These are phyloP conservation scores for Drosophila arawakana DNA, from an alignment of 1,140 invertebrate genomes.

Conservation along the genomic window DNA sequence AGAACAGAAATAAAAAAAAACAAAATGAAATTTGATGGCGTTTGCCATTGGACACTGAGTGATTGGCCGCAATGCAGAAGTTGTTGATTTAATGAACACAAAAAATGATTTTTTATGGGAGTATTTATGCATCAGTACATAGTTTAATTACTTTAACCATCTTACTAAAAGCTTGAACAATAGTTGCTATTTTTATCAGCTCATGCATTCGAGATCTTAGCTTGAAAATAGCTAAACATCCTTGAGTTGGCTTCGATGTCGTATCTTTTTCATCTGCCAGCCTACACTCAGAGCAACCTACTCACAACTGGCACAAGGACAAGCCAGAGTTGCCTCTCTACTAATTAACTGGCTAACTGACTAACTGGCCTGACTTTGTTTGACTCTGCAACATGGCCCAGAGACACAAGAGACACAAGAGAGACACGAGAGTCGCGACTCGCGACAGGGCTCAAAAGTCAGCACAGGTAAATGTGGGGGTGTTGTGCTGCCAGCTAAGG, in stretches of 20 bases:
- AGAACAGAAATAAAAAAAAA: background rate
- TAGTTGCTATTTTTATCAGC: background rate
- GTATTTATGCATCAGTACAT: background rate
- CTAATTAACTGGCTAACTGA: conserved; percentile 78
- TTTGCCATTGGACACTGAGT: conserved; percentile 71
- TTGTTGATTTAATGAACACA: conserved; percentile 15
- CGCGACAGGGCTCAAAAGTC: conserved; percentile 57
- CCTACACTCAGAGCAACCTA: conserved; percentile 49
- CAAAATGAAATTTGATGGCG: conserved; percentile 57
- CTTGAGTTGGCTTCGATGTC: conserved; percentile 35
- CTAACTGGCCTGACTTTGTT: conserved; percentile 49
- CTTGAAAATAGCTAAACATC: conserved; percentile 38
- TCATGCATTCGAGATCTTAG: background rate
- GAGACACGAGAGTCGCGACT: conserved; percentile 31
- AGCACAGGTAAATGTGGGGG: conserved; percentile 59
- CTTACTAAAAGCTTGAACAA: background rate
- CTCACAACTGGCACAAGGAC: conserved; percentile 76
- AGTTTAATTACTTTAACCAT: background rate
- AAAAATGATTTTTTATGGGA: background rate
- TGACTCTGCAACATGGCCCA: conserved; percentile 47
- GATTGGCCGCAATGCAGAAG: conserved; percentile 54
- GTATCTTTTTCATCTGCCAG: conserved; percentile 21
- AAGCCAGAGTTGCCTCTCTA: conserved; percentile 48
- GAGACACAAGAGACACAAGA: conserved; percentile 36
- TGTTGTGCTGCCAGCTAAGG: conserved; percentile 43